Percentiles rank a stretch among this genome's conserved stretches.
These are phyloP conservation scores for Chymomyza caudatula DNA, from an alignment of 2,888 invertebrate species.

Conservation along the genomic window DNA sequence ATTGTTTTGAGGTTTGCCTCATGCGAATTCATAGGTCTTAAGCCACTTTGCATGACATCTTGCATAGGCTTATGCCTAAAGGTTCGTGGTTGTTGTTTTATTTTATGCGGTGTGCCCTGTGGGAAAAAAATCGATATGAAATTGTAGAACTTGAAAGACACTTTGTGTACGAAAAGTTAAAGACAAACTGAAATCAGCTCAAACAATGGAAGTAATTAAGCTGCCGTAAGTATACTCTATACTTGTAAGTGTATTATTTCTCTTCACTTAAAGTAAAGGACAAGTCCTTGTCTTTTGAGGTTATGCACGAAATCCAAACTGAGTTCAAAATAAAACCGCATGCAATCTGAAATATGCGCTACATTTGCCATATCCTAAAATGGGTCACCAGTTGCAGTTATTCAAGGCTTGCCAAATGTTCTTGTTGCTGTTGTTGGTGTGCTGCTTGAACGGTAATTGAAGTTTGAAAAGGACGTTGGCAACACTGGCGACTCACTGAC, in stretches of 20 bases:
- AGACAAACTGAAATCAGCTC: no score
- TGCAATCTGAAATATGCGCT: neutral
- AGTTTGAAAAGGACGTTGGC: constrained; percentile 39
- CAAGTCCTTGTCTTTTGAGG: neutral
- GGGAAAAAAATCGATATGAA: no score
- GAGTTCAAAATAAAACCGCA: neutral
- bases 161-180: no score
- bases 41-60: no score
- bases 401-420: neutral
- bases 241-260: neutral
- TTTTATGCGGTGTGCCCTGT: no score
- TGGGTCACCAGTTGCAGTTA: constrained; percentile 62
- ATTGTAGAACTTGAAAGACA: no score
- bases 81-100: no score
- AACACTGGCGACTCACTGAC: constrained; percentile 22
- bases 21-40: no score
- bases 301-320: constrained; percentile 9
- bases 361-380: constrained; percentile 13
- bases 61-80: no score
- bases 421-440: constrained; percentile 12
- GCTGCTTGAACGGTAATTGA: constrained; percentile 56
- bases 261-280: neutral
- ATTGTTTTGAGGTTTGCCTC: no score
- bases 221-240: neutral
- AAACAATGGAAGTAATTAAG: no score